Evolutionary conservation across 1,140 invertebrate species (phyloP).

Genomic region (Phortica variegata): DNA sequence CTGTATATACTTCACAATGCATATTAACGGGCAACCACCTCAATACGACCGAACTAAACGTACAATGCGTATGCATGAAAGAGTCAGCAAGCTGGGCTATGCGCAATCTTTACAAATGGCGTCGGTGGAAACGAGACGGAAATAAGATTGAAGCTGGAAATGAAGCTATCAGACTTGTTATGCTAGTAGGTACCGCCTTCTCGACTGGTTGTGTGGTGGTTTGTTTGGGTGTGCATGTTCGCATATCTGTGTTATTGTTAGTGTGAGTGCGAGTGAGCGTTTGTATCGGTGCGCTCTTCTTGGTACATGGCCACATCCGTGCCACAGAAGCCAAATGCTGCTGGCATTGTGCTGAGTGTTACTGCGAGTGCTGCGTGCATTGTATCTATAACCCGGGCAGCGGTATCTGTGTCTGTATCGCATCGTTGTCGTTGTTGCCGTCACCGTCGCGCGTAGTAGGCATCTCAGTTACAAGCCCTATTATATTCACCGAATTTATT

Average conservation of each 20-base stretch:
- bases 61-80: slow-evolving; percentile 9
- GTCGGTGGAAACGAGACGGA: slow-evolving; percentile 20
- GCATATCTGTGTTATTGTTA: slow-evolving; percentile 4
- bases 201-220: slow-evolving; percentile 9
- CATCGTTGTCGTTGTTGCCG: slow-evolving; percentile 10
- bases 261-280: slow-evolving; percentile 15
- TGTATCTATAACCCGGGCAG: slow-evolving; percentile 14
- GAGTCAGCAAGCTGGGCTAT: slow-evolving; percentile 2
- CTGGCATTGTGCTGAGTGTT: background rate
- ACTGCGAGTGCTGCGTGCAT: slow-evolving; percentile 21
- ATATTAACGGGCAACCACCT: slow-evolving; percentile 1
- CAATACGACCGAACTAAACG: too few relatives aligned
- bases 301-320: background rate
- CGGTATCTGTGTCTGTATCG: slow-evolving; percentile 15
- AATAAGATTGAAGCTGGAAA: too few relatives aligned
- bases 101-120: background rate
- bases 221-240: slow-evolving; percentile 16
- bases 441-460: slow-evolving; percentile 36
- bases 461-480: slow-evolving; percentile 53
- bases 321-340: background rate
- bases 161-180: slow-evolving; percentile 10
- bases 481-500: too few relatives aligned
- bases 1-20: background rate
- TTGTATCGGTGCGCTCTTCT: slow-evolving; percentile 9
- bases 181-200: slow-evolving; percentile 27